These are phyloP conservation scores for Sturmia bella DNA, from an alignment of 2,888 invertebrate genomes.

Conservation along the genomic window DNA sequence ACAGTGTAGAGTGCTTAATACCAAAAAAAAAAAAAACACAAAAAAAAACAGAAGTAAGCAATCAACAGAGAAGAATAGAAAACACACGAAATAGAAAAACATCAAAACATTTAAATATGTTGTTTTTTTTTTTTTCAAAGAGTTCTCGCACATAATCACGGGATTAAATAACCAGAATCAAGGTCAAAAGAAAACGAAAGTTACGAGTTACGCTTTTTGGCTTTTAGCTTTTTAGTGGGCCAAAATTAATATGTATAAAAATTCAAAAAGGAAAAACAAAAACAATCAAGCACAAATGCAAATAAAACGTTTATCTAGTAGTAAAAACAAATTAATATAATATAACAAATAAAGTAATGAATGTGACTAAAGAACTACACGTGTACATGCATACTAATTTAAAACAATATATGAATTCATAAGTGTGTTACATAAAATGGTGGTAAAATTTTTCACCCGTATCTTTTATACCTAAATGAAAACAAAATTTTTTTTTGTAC, in stretches of 20 bases:
- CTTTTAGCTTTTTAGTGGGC: constrained; percentile 8
- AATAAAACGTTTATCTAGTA: background rate
- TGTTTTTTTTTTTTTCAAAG: constrained; percentile 8
- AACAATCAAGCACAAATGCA: too few species aligned
- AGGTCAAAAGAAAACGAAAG: constrained; percentile 62
- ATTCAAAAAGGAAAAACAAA: background rate
- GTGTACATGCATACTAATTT: too few species aligned
- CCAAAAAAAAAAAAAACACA: constrained; percentile 8
- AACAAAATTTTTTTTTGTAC: too few species aligned
- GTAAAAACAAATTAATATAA: too few species aligned
- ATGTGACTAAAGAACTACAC: too few species aligned
- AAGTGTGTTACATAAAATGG: too few species aligned
- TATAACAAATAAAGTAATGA: too few species aligned
- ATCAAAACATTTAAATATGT: constrained; percentile 34
- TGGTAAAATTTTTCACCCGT: too few species aligned
- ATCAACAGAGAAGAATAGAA: background rate
- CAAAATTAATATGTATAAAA: background rate
- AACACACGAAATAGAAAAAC: constrained; percentile 10
- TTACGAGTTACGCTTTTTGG: constrained; percentile 10
- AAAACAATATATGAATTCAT: too few species aligned
- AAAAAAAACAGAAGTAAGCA: constrained; percentile 1
- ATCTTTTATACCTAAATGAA: too few species aligned
- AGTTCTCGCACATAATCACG: constrained; percentile 43
- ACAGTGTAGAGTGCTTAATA: background rate
- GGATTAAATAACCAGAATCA: constrained; percentile 32